Evolutionary conservation across 2,113 vertebrate genomes (phyloP).

Genomic region (Alligator sinensis): DNA sequence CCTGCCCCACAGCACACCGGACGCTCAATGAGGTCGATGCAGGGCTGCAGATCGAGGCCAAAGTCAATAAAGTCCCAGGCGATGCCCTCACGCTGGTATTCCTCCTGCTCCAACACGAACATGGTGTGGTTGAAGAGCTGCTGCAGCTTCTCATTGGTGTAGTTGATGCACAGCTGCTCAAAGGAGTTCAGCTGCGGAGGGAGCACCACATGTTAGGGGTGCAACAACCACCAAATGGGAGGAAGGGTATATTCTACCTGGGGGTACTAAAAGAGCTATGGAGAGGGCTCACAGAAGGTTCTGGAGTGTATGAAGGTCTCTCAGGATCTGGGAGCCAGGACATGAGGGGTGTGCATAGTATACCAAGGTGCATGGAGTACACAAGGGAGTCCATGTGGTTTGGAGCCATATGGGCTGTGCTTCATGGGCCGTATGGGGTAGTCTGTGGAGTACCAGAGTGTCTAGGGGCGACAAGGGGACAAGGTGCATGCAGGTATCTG

Average conservation of each 20-base stretch:
- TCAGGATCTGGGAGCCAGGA: not conserved
- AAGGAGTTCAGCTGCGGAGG: constrained; percentile 91
- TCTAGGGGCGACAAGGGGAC: no score
- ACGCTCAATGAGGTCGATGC: constrained; percentile 95
- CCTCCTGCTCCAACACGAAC: constrained; percentile 94
- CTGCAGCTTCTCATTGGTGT: constrained; percentile 92
- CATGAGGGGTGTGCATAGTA: not conserved
- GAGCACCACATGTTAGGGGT: no score
- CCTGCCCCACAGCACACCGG: constrained; percentile 75
- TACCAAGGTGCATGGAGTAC: no score
- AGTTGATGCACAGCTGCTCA: constrained; percentile 92
- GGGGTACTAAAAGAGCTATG: not conserved
- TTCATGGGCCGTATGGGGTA: no score
- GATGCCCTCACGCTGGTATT: constrained; percentile 92
- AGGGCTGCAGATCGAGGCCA: constrained; percentile 90
- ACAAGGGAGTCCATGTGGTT: no score
- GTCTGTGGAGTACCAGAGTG: no score
- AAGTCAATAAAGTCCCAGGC: constrained; percentile 96
- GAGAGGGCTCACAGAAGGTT: no score
- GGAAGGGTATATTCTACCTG: not conserved
- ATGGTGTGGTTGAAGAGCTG: constrained; percentile 94
- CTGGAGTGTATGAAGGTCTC: no score
- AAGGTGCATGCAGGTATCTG: no score
- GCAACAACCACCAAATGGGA: no score
- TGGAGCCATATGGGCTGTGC: no score